A percentile compares a stretch with the other conserved stretches of the same genome.
These are phyloP conservation scores for Eclectus roratus DNA, from an alignment of 2,113 vertebrate species.

Conservation along the genomic window DNA sequence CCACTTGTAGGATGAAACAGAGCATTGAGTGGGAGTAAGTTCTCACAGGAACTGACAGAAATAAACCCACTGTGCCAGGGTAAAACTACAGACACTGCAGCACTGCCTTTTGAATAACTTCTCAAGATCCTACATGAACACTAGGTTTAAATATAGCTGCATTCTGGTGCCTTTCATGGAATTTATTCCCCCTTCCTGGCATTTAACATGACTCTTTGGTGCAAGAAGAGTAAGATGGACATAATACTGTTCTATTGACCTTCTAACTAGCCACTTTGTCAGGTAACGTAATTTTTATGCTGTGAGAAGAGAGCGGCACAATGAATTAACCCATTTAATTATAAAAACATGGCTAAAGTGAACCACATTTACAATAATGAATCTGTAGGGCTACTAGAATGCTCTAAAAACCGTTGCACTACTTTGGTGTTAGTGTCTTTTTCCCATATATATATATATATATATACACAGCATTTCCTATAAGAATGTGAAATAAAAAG, in stretches of 20 bases:
- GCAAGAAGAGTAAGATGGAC: background rate
- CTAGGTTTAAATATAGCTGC: background rate
- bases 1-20: background rate
- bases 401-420: background rate
- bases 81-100: background rate
- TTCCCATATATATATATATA: background rate
- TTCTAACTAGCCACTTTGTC: background rate
- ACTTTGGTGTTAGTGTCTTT: background rate
- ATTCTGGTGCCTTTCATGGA: background rate
- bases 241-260: background rate
- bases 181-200: background rate
- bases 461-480: background rate
- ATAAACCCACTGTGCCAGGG: background rate
- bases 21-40: background rate
- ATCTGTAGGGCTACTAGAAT: background rate
- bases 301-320: background rate
- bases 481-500: background rate
- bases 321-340: background rate
- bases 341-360: background rate
- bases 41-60: background rate
- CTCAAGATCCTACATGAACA: background rate
- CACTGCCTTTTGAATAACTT: background rate
- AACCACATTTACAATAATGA: background rate
- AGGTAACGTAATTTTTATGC: background rate
- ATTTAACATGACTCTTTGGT: background rate